A percentile compares a stretch with the other conserved stretches of the same genome.
Evolutionary conservation across 37 sponge, comb jelly and placozoan genomes (phyloP).

Genomic region (Lycopodina hypogea): DNA sequence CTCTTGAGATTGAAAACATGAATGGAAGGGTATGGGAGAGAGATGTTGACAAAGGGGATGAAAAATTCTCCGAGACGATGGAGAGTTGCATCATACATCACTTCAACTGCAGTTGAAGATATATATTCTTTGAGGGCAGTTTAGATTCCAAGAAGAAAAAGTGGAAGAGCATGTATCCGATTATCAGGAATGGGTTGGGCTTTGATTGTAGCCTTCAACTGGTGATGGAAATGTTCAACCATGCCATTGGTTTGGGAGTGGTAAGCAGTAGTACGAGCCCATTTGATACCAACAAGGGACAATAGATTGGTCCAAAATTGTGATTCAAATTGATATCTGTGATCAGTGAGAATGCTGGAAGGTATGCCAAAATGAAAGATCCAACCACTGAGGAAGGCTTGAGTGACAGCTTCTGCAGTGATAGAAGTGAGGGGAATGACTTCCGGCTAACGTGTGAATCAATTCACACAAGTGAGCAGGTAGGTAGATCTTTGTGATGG

Average conservation of each 20-base stretch:
- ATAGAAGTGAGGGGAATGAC: conserved; percentile 46
- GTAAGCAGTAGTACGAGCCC: conserved; percentile 56
- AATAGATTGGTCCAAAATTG: conserved; percentile 31
- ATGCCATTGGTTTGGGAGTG: too few species aligned
- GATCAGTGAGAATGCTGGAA: conserved; percentile 55
- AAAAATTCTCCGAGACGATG: conserved; percentile 72
- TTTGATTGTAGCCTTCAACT: conserved; percentile 53
- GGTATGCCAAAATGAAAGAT: conserved; percentile 59
- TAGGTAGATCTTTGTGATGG: conserved; percentile 51
- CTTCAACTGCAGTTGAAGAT: too few species aligned
- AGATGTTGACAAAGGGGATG: neutral
- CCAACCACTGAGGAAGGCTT: conserved; percentile 50
- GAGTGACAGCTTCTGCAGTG: conserved; percentile 55
- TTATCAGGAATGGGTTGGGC: conserved; percentile 32
- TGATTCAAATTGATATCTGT: conserved; percentile 60
- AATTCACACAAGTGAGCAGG: conserved; percentile 51
- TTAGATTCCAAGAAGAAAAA: conserved; percentile 62
- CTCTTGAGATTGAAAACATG: conserved; percentile 41
- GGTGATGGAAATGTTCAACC: too few species aligned
- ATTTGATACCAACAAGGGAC: conserved; percentile 43
- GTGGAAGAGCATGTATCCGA: conserved; percentile 63
- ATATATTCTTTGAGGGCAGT: conserved; percentile 60
- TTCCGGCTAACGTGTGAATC: conserved; percentile 52
- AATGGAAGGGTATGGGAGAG: conserved; percentile 32
- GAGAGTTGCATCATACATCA: conserved; percentile 69